Base-by-base conservation (phyloP, 2,888 invertebrate genomes). In the Rhogogaster chlorosoma region DNA sequence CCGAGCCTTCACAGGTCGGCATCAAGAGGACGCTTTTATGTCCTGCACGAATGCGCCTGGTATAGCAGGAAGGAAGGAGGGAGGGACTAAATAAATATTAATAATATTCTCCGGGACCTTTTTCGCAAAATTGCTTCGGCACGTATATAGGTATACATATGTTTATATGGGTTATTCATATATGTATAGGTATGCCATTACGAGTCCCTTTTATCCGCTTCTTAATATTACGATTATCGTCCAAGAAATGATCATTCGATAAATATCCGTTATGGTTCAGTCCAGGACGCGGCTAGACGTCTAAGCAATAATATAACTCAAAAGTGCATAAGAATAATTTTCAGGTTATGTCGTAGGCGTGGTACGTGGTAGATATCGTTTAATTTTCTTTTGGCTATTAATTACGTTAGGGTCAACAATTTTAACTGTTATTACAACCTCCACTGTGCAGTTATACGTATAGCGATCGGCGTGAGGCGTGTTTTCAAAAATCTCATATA, bases 41-140 rank as follows among this genome's bases (percentile, higher is more conserved):
- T 87, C 78, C 84, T 75, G 87, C 89, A 86, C 67, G 38, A 87
- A 87, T 89, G 88, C 87, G 85, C 84, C 73, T 53, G 53, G 87
- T 85, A 87, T 87, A 88, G 87, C 42, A 75, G 36, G 22, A 75
- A 75, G 73, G 73, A 45, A 10, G 45, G 26, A 49, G 53, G 85
- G 78, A 64, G 85, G 70, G 86, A 87, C 87, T 88, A 86, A 89
- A 89, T 89, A 89, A 89, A 89, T 89, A 89, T 88, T 86, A 88
- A 87, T 89, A 88, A 89, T 89, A 87, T 85, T 87, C 87, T n/a
- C 32, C 53, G 22, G 71, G 71, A n/a, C 38, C 38, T 77, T 49
- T 36, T 49, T n/a, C 53, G 77, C 53, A 49, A 77, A 77, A 77
- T 77, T 49, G 77, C 77, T 77, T 49, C 18, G 29, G 53, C 18